A percentile compares a stretch with the other conserved stretches of the same genome.
Conservation (phyloP, 2,113 vertebrate species). For the Microcebus tavaratra region DNA sequence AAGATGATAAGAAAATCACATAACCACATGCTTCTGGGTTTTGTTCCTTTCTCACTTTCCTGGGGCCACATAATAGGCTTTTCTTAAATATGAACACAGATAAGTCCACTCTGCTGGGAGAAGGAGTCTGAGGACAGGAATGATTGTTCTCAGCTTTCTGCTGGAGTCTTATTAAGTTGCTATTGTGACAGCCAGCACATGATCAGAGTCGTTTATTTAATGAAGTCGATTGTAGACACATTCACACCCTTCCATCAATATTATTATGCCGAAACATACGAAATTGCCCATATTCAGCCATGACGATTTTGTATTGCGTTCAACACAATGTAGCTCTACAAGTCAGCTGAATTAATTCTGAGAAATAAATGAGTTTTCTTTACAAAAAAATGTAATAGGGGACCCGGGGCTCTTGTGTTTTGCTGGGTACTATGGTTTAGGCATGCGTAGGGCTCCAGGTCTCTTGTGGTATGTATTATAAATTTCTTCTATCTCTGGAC, state of each 20-base stretch:
- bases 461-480: rapidly evolving
- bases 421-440: rapidly evolving
- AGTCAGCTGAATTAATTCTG: background rate
- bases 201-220: background rate
- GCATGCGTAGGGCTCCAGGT: rapidly evolving
- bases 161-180: rapidly evolving
- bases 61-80: background rate
- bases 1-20: background rate
- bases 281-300: background rate
- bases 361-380: background rate
- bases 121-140: rapidly evolving
- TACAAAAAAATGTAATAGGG: background rate
- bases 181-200: rapidly evolving
- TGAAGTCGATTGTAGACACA: rapidly evolving
- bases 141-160: background rate
- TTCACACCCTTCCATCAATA: background rate
- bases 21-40: background rate
- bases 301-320: no score
- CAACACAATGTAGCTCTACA: rapidly evolving
- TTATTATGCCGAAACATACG: rapidly evolving
- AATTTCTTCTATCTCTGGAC: background rate
- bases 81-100: background rate
- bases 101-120: rapidly evolving
- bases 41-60: background rate
- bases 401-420: rapidly evolving